Base-by-base conservation (phyloP, 2,797 vertebrate genomes). In the Halcyon chelicuti region DNA sequence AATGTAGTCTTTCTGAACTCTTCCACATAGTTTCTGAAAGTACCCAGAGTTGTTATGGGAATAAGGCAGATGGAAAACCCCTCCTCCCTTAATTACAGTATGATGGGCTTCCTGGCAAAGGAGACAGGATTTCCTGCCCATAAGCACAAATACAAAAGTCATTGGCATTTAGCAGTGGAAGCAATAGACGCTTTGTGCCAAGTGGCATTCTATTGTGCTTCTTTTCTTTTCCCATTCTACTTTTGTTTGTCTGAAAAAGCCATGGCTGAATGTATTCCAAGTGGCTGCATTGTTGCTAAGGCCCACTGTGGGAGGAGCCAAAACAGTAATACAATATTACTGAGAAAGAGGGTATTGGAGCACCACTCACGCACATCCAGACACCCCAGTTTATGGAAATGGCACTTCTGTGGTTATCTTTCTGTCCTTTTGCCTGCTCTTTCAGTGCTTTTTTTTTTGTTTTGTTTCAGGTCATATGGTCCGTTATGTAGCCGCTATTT, bases 111-210 rank as follows among this genome's bases (percentile, higher is more conserved):
- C 61, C 81, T 96, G 88, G 88, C 86, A 89, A 88, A 88, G 37
- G 21, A 87, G 11, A 14, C 44, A 76, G 35, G 87, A 60, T 95
- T 96, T 96, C 90, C 77, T 94, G 83, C 81, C 31, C 46, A n/a
- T 84, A 89, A 95, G 49, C 83, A 92, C 87, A 95, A 86, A 89
- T 63, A 89, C 39, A 89, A 82, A 95, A 94, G 83, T 60, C 37
- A 81, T 4, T 79, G 76, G 37, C 20, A 3, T 81, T 90, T 65
- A 90, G 77, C 49, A 66, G 40, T 51, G 54, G 35, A 95, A 89
- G 86, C 60, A 44, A 76, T 79, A 75, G 74, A 54, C 10, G 3
- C 25, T 55, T 39, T 75, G 52, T 91, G 66, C 72, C 90, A 92
- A 68, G 18, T 51, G 60, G 18, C 35, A 68, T 87, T 96, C 65